phyloP scores from a whole-genome alignment of 35 echinoderm and acorn worm species.

The Ophioderma brevispina region DNA sequence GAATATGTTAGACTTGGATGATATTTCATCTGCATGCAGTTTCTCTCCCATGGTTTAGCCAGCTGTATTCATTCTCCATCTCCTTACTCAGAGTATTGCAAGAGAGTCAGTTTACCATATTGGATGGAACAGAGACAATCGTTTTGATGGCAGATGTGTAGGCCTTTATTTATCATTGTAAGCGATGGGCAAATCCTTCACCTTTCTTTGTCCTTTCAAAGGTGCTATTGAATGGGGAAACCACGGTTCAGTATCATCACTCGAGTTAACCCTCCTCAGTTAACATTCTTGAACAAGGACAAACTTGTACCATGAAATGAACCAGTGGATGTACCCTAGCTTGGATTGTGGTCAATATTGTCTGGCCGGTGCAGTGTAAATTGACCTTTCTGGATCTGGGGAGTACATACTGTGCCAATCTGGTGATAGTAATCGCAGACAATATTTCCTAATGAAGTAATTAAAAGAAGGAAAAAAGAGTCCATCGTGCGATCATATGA shows the following conservation, averaged over 20 bases:
- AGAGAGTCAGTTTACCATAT: not conserved
- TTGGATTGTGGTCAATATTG: constrained; percentile 70
- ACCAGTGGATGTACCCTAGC: constrained; percentile 21
- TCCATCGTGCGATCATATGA: constrained; percentile 32
- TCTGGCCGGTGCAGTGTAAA: constrained; percentile 47
- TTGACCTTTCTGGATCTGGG: not conserved
- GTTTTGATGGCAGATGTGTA: constrained; percentile 5
- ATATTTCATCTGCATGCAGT: not conserved
- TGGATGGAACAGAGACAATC: constrained; percentile 12
- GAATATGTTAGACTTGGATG: not conserved
- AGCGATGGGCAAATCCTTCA: not conserved
- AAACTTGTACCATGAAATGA: constrained; percentile 54
- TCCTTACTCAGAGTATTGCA: not conserved
- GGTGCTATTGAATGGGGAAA: constrained; percentile 3
- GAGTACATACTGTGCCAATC: constrained; percentile 33
- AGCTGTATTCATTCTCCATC: constrained; percentile 34
- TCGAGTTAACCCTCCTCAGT: not conserved
- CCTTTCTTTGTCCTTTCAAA: constrained; percentile 32
- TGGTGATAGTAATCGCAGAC: constrained; percentile 38
- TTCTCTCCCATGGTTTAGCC: constrained; percentile 15
- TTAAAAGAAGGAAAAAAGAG: no score
- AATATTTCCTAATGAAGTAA: constrained; percentile 30
- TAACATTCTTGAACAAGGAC: constrained; percentile 12
- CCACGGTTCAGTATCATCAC: no score
- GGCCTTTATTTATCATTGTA: constrained; percentile 29